A percentile compares a stretch with the other conserved stretches of the same genome.
These are phyloP conservation scores for Columba livia DNA, from an alignment of 2,113 vertebrate genomes.

Conservation along the genomic window DNA sequence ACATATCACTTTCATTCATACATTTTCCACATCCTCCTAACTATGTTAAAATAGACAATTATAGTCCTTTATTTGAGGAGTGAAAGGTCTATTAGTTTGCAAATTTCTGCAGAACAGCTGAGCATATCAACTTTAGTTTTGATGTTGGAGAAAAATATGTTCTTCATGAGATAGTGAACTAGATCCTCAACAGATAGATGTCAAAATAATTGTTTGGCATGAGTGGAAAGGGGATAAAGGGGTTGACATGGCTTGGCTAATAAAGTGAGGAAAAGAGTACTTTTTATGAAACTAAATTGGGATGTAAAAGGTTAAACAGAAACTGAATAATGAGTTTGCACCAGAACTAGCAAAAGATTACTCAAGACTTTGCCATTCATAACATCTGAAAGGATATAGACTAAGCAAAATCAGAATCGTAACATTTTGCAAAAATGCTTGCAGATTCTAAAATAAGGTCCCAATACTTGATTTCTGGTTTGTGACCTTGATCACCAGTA, in stretches of 20 bases:
- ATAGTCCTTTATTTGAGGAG: constrained; percentile 10
- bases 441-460: neutral
- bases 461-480: neutral
- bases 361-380: neutral
- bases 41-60: neutral
- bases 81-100: constrained; percentile 43
- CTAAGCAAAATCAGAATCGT: rapidly evolving
- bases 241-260: neutral
- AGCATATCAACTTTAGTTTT: neutral
- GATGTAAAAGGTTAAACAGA: neutral
- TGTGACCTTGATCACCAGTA: neutral
- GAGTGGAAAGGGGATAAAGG: neutral
- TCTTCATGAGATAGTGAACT: neutral
- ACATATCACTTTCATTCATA: neutral
- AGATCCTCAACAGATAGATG: neutral
- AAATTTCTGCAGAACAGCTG: constrained; percentile 24
- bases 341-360: neutral
- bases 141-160: neutral
- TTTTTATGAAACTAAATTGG: neutral
- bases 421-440: neutral
- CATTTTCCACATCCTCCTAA: constrained; percentile 13
- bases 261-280: neutral
- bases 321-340: neutral
- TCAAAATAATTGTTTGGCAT: neutral
- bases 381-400: neutral